Evolutionary conservation across 2,797 vertebrate genomes (phyloP), one percentile per base, ranked within the genome.

Genomic region (Gorsachius magnificus): DNA sequence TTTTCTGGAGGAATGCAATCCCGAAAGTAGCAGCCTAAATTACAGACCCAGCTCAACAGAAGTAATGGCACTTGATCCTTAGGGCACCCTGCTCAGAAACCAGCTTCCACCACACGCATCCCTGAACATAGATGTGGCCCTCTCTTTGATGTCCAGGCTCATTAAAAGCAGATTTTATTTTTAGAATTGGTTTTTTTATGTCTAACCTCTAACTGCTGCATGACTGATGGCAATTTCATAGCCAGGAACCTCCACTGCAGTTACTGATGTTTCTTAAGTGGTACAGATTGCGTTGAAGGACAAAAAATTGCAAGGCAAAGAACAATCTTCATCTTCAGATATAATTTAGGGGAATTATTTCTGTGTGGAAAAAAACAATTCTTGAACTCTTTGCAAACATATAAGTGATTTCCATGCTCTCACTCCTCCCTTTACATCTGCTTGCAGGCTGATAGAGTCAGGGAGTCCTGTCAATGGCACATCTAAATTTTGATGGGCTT

Each of bases 81-180:
- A 61, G 1, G 31, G 24, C 13, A 63, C 15, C 29, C 24, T 60
- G 22, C 35, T 80, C 24, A 64, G 38, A 83, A 79, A 74, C 15
- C 7, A 58, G 7, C 25, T 77, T 75, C 28, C 14, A 66, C 7
- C 6, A 1, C 0, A 0, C 21, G 0, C 28, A 38, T 18, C 3
- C 13, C 10, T 68, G 57, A 69, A 26, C 2, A 6, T 20, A 74
- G 2, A 8, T 58, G 7, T 38, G 36, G 15, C 8, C 0, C 10
- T 68, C 4, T 53, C 4, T 84, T 69, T 77, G 25, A 79, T 53
- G 51, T 51, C n/a, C 43, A 79, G 19, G 13, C 4, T 92, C 11
- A 90, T 16, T 70, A 74, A 41, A 89, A 83, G 1, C 5, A 77
- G 9, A 16, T 33, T 22, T 33, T 22, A 25, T 5, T 36, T 35